phyloP scores from a whole-genome alignment of 2,888 invertebrate genomes.

The Hipparchia sbordonii region DNA sequence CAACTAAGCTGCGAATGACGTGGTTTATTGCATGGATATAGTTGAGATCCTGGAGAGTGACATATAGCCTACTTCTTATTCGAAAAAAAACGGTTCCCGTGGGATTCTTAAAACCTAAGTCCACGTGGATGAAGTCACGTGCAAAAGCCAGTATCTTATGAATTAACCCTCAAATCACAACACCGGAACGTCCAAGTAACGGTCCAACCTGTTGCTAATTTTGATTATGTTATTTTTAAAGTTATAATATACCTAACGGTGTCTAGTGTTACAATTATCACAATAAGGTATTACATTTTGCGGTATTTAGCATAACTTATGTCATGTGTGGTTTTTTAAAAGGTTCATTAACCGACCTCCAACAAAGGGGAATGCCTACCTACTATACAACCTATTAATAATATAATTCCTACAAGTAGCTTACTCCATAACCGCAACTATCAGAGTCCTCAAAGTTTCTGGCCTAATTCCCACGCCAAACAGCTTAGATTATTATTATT shows the following conservation, averaged over 20 bases:
- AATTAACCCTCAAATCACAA: not conserved
- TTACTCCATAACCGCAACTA: not conserved
- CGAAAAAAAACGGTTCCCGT: no score
- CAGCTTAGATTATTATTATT: constrained; percentile 16
- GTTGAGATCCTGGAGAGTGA: no score
- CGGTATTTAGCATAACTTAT: not conserved
- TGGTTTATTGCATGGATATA: no score
- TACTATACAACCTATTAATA: not conserved
- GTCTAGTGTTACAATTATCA: no score
- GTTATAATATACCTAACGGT: not conserved
- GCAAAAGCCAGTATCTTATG: not conserved
- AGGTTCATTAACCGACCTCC: not conserved
- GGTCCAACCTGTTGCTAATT: not conserved
- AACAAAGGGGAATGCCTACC: not conserved
- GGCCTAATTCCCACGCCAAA: constrained; percentile 54
- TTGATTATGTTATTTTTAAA: not conserved
- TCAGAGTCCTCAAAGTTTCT: constrained; percentile 48
- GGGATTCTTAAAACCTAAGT: no score
- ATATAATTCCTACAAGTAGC: not conserved
- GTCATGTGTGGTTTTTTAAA: not conserved
- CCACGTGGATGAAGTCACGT: no score
- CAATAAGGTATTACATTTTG: not conserved
- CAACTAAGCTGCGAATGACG: no score
- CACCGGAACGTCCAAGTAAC: not conserved
- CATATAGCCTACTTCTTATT: no score